Percentiles rank a stretch among this genome's conserved stretches.
These are phyloP conservation scores for Melanerpes aurifrons DNA, from an alignment of 2,113 vertebrate genomes.

Conservation along the genomic window DNA sequence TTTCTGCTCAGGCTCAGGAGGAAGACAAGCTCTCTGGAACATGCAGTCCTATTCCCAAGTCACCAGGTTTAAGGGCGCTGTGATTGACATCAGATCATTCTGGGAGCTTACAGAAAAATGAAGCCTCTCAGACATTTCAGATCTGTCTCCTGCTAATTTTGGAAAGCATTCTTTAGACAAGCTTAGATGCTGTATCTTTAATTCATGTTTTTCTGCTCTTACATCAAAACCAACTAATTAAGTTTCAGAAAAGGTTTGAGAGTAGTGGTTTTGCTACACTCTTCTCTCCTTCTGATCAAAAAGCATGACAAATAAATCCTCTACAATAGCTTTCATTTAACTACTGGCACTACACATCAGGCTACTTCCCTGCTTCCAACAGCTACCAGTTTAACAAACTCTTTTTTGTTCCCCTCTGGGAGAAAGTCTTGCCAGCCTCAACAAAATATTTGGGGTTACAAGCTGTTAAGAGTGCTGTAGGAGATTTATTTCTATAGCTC, in stretches of 20 bases:
- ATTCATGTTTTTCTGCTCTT: constrained; percentile 3
- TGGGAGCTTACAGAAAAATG: not conserved
- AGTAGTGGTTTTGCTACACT: not conserved
- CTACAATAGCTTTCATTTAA: constrained; percentile 1
- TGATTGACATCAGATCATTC: not conserved
- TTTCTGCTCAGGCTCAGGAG: not conserved
- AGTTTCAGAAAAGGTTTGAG: not conserved
- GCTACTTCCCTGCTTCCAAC: not conserved
- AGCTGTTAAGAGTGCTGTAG: not conserved
- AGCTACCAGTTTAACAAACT: not conserved
- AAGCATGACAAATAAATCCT: constrained; percentile 23
- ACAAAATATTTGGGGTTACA: constrained; percentile 36
- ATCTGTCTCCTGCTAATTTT: not conserved
- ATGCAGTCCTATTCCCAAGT: not conserved
- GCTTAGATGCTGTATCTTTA: not conserved
- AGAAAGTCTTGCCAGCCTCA: not conserved
- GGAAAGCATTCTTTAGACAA: not conserved
- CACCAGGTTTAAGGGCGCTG: not conserved
- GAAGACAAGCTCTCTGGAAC: not conserved
- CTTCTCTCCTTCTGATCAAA: constrained; percentile 15
- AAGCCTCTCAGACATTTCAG: not conserved
- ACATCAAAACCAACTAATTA: not conserved
- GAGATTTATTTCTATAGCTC: constrained; percentile 19
- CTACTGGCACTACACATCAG: not conserved
- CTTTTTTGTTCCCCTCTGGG: not conserved